A percentile compares a stretch with the other conserved stretches of the same genome.
Conservation (phyloP, 92 coral and sea anemone species). For the Umimayanthus kanabou region DNA sequence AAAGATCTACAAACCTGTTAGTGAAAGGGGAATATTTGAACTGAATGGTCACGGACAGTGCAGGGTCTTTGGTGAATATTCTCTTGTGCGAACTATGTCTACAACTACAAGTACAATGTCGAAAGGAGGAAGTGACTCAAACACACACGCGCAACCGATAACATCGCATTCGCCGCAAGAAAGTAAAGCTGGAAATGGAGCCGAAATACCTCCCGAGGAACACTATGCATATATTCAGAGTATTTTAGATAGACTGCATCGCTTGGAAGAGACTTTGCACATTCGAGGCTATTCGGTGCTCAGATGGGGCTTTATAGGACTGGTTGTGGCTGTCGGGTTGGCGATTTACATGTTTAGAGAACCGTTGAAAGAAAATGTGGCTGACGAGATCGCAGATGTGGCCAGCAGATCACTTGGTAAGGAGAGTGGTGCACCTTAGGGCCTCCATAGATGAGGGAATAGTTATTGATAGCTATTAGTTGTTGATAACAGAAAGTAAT, state of each 20-base stretch:
- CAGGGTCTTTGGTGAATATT: not conserved
- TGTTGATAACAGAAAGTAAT: no score
- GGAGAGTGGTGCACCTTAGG: not conserved
- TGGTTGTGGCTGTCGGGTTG: slow-evolving; percentile 46
- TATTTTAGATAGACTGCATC: slow-evolving; percentile 76
- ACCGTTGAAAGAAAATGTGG: slow-evolving; percentile 85
- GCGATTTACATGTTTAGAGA: slow-evolving; percentile 87
- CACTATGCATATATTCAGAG: slow-evolving; percentile 27
- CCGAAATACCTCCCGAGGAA: slow-evolving; percentile 24
- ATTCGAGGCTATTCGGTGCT: slow-evolving; percentile 82
- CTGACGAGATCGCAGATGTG: slow-evolving; percentile 97
- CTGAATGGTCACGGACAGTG: not conserved
- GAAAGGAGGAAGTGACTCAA: not conserved
- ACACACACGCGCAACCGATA: not conserved
- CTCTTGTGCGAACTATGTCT: not conserved
- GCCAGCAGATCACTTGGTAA: slow-evolving; percentile 96
- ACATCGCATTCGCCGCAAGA: slow-evolving; percentile 10
- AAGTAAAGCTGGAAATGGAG: slow-evolving; percentile 18
- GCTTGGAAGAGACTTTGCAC: slow-evolving; percentile 83
- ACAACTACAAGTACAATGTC: not conserved
- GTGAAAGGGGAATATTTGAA: not conserved
- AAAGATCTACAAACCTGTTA: not conserved
- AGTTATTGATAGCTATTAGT: no score
- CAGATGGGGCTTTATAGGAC: slow-evolving; percentile 90
- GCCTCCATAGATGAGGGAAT: no score